phyloP scores from a whole-genome alignment of 2,888 invertebrate species.

The Drosophila maculinotata region DNA sequence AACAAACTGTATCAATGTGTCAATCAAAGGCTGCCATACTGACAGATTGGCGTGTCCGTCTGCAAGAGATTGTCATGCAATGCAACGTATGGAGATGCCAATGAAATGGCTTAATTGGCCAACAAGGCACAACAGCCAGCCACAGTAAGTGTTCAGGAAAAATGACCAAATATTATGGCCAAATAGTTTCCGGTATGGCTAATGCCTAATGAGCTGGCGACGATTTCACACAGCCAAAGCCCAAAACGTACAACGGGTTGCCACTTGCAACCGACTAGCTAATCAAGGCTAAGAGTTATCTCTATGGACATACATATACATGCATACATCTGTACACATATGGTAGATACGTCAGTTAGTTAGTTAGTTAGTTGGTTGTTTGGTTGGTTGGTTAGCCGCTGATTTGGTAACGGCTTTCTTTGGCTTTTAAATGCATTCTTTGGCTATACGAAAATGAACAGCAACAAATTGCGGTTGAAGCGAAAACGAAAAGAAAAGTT shows the following conservation, averaged over 20 bases:
- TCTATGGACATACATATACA: constrained; percentile 3
- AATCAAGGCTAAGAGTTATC: constrained; percentile 24
- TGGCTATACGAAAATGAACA: constrained; percentile 14
- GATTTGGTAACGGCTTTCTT: constrained; percentile 28
- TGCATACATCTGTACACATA: not conserved
- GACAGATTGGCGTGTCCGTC: constrained; percentile 66
- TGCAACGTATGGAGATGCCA: constrained; percentile 30
- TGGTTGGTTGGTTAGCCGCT: constrained; percentile 14
- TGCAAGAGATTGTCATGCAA: constrained; percentile 18
- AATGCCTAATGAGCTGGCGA: constrained; percentile 74
- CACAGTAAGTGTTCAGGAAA: constrained; percentile 9
- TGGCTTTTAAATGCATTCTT: constrained; percentile 79
- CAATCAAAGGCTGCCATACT: constrained; percentile 58
- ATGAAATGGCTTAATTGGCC: constrained; percentile 65
- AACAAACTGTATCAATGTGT: constrained; percentile 74
- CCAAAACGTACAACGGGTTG: constrained; percentile 47
- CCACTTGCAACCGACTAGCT: constrained; percentile 26
- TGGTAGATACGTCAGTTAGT: constrained; percentile 19
- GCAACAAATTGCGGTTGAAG: constrained; percentile 25
- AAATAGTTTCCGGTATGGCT: constrained; percentile 79
- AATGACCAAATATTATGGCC: constrained; percentile 77
- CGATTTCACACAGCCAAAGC: constrained; percentile 61
- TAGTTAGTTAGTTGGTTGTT: constrained; percentile 23
- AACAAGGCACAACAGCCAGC: constrained; percentile 48
- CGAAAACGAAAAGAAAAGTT: constrained; percentile 12